Evolutionary conservation across 1,140 invertebrate genomes (phyloP), one percentile per base, ranked within the genome.

Genomic region (Stenopsyche tienmushanensis): DNA sequence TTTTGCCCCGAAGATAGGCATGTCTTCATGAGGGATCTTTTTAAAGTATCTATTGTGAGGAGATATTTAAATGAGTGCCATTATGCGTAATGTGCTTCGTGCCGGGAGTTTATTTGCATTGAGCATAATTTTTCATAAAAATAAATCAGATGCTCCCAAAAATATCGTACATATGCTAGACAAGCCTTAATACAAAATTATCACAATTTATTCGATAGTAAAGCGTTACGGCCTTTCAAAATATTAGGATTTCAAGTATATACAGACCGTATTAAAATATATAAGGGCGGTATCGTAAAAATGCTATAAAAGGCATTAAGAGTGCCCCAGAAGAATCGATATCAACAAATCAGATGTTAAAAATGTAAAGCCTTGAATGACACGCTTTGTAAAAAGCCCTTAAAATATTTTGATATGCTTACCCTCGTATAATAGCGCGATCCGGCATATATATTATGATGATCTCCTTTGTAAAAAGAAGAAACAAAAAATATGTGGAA

Each of bases 331-430:
- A 60, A 60, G 26, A 54, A 54, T 54, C 52, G 52, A 54, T 54
- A 60, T 60, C 57, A 23, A 60, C 54, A 57, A 57, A 57, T 57
- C 54, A 57, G 10, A 15, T 15, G 44, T 20, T 47, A 8, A 47
- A 13, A 42, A 26, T 45, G 26, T 29, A 57, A 57, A 57, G 25
- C 52, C 10, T 34, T 25, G 41, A 60, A 49, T 29, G 57, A 63
- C 60, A 45, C 62, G 50, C 50, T 42, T 34, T n/a, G 18, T 26
- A 15, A 54, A 54, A 53, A 55, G 34, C 52, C 54, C 29, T 44
- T 64, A 64, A 65, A 67, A 67, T 67, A 62, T 67, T 67, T 67
- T 67, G 66, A 67, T 67, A 52, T 66, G 58, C 65, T 55, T 55
- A 55, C 58, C 65, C 58, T 25, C 42, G 42, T 45, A 66, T 60